Evolutionary conservation across 1,140 invertebrate genomes (phyloP).

Genomic region (Babylonia areolata): DNA sequence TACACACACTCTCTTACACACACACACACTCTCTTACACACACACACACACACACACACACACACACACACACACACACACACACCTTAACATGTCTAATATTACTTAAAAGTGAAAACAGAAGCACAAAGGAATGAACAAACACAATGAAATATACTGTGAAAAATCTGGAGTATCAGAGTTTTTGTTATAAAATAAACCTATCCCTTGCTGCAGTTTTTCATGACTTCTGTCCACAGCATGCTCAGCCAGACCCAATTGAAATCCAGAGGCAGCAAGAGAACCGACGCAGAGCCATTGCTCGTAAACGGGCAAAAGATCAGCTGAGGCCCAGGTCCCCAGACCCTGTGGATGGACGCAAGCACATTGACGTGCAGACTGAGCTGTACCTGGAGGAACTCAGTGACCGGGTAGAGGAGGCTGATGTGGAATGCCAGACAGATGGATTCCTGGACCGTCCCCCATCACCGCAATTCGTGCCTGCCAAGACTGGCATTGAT

Average conservation of each 20-base stretch:
- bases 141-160: neutral
- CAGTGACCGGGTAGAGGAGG: conserved; percentile 78
- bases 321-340: conserved; percentile 73
- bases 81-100: neutral
- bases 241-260: conserved; percentile 75
- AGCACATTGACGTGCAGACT: conserved; percentile 90
- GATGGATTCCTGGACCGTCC: conserved; percentile 90
- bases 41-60: neutral
- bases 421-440: conserved; percentile 87
- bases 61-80: neutral
- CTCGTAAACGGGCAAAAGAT: conserved; percentile 74
- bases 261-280: conserved; percentile 76
- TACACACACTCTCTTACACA: no score
- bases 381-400: conserved; percentile 91
- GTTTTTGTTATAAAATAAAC: no score
- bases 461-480: conserved; percentile 83
- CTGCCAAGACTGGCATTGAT: conserved; percentile 87
- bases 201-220: no score
- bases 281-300: conserved; percentile 71
- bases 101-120: neutral
- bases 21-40: no score
- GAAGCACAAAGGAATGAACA: neutral
- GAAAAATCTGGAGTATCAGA: no score
- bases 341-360: conserved; percentile 83
- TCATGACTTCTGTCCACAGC: conserved; percentile 49